Percentiles rank a stretch among this genome's conserved stretches.
phyloP scores from a whole-genome alignment of 1,140 invertebrate genomes.

The Pantala flavescens region DNA sequence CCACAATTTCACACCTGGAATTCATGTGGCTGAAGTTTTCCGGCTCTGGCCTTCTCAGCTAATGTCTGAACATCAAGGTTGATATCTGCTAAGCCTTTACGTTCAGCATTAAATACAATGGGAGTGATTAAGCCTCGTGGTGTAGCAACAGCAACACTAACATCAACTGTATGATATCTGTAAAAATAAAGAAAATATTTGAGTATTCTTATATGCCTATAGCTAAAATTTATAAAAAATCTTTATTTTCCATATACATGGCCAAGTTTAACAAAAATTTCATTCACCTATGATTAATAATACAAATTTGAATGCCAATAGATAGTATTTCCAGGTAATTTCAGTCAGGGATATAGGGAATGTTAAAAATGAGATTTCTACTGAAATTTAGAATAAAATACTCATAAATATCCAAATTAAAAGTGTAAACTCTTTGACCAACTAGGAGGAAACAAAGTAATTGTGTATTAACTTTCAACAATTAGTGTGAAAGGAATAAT shows the following conservation, averaged over 20 bases:
- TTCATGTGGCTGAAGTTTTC: slow-evolving; percentile 92
- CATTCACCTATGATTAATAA: slow-evolving; percentile 12
- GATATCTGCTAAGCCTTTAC: slow-evolving; percentile 83
- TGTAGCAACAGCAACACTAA: slow-evolving; percentile 94
- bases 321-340: too few species aligned
- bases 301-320: too few species aligned
- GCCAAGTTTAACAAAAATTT: too few species aligned
- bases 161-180: slow-evolving; percentile 81
- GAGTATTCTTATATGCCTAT: not conserved
- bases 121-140: slow-evolving; percentile 94
- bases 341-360: too few species aligned
- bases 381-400: too few species aligned
- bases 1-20: slow-evolving; percentile 62
- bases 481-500: too few species aligned
- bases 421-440: too few species aligned
- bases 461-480: too few species aligned
- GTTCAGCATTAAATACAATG: slow-evolving; percentile 89
- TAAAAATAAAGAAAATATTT: slow-evolving; percentile 22
- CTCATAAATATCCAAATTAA: too few species aligned
- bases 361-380: too few species aligned
- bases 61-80: slow-evolving; percentile 73
- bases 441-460: too few species aligned
- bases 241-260: not conserved
- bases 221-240: too few species aligned
- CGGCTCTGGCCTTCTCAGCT: slow-evolving; percentile 82